Conservation (phyloP, 2,797 vertebrate species). For the Tadarida brasiliensis region DNA sequence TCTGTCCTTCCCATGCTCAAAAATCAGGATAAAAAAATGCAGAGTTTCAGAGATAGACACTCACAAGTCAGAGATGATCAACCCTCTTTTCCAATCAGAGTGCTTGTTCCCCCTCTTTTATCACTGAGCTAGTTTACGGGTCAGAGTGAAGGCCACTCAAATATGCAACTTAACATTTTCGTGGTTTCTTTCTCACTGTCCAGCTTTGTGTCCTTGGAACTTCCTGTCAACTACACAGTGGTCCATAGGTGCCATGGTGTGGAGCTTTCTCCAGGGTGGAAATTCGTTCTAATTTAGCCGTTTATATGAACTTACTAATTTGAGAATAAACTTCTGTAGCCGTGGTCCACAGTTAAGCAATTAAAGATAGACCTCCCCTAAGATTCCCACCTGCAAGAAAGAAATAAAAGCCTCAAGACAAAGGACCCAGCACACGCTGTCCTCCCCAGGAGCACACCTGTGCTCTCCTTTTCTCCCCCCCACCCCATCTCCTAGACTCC, state of each 20-base stretch:
- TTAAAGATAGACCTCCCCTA: not conserved
- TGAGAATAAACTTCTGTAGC: conserved; percentile 55
- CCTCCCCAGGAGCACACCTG: too few relatives aligned
- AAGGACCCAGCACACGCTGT: too few relatives aligned
- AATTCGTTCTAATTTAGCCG: conserved; percentile 42
- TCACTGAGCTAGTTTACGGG: not conserved
- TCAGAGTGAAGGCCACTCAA: not conserved
- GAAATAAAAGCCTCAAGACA: too few relatives aligned
- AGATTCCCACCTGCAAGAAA: too few relatives aligned
- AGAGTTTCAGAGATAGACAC: not conserved
- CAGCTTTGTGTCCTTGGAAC: not conserved
- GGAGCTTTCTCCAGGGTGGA: not conserved
- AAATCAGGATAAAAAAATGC: not conserved
- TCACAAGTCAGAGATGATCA: not conserved
- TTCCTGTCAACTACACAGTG: not conserved
- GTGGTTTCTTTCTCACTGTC: not conserved
- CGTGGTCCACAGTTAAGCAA: conserved; percentile 29
- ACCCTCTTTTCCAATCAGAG: not conserved
- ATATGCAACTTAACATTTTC: not conserved
- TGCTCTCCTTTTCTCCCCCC: too few relatives aligned
- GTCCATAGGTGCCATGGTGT: not conserved
- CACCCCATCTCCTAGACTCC: too few relatives aligned
- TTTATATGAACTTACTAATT: conserved; percentile 54
- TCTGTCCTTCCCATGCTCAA: not conserved
- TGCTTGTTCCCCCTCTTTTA: not conserved